phyloP scores from a whole-genome alignment of 2,113 vertebrate species.

The Lampris megalopsis region DNA sequence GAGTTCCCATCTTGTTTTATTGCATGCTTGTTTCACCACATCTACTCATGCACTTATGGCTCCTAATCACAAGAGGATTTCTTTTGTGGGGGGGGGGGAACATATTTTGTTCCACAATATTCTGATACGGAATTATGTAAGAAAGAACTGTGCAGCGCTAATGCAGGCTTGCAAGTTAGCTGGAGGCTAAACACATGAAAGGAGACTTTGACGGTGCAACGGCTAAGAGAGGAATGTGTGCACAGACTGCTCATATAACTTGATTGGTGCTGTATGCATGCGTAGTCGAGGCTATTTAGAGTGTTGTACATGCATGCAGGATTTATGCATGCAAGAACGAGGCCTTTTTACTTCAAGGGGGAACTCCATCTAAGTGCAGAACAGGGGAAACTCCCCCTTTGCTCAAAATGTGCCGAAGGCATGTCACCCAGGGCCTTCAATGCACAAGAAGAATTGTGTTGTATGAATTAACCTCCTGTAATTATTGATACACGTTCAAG shows the following conservation, averaged over 20 bases:
- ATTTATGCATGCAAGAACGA: slow-evolving; percentile 29
- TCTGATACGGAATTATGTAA: neutral
- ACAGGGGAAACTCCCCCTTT: slow-evolving; percentile 34
- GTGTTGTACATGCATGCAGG: slow-evolving; percentile 23
- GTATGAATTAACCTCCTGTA: slow-evolving; percentile 46
- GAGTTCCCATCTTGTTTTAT: no score
- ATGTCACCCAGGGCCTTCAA: slow-evolving; percentile 18
- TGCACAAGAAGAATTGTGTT: slow-evolving; percentile 10
- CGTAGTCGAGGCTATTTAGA: slow-evolving; percentile 23
- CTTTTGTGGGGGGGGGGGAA: no score
- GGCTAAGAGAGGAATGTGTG: neutral
- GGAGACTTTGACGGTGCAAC: neutral
- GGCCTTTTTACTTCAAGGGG: neutral
- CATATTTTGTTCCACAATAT: no score
- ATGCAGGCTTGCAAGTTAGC: neutral
- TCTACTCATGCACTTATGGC: no score
- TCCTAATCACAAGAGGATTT: no score
- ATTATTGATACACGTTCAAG: slow-evolving; percentile 42
- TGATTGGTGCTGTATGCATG: slow-evolving; percentile 1
- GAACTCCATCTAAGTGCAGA: slow-evolving; percentile 36
- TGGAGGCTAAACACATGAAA: slow-evolving; percentile 4
- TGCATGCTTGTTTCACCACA: no score
- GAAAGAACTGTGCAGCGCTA: slow-evolving; percentile 11
- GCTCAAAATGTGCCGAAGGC: slow-evolving; percentile 13
- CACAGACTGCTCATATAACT: neutral